phyloP scores from a whole-genome alignment of 2,888 invertebrate species.

The Tachystola acroxantha region DNA sequence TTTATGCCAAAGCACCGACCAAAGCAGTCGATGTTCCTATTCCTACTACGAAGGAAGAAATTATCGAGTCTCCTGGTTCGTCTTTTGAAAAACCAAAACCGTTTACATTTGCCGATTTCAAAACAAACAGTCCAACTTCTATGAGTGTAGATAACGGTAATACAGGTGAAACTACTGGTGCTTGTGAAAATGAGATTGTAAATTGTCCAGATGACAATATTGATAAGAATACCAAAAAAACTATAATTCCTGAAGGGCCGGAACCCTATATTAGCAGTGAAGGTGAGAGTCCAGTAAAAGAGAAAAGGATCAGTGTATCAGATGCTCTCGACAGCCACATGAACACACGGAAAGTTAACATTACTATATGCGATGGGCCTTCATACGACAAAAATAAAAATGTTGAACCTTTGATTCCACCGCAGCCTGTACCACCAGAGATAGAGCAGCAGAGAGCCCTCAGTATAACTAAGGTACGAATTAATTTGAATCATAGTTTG shows the following conservation, averaged over 20 bases:
- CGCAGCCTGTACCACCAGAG: slow-evolving; percentile 87
- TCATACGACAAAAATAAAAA: slow-evolving; percentile 47
- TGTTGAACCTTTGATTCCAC: slow-evolving; percentile 73
- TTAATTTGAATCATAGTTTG: neutral
- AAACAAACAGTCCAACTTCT: slow-evolving; percentile 47
- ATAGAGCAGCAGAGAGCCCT: slow-evolving; percentile 89
- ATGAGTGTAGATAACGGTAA: slow-evolving; percentile 28
- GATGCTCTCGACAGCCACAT: slow-evolving; percentile 43
- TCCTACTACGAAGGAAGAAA: slow-evolving; percentile 15
- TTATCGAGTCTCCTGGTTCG: slow-evolving; percentile 11
- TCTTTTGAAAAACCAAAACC: slow-evolving; percentile 51
- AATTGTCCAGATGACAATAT: slow-evolving; percentile 9
- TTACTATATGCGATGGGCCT: slow-evolving; percentile 57
- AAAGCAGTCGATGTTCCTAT: slow-evolving; percentile 22
- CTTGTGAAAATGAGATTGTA: slow-evolving; percentile 15
- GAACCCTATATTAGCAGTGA: slow-evolving; percentile 11
- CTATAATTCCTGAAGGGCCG: neutral
- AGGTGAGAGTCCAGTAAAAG: slow-evolving; percentile 36
- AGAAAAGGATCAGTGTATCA: slow-evolving; percentile 44
- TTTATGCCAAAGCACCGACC: slow-evolving; percentile 39
- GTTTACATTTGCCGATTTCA: slow-evolving; percentile 79
- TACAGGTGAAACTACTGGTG: slow-evolving; percentile 12
- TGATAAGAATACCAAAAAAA: slow-evolving; percentile 15
- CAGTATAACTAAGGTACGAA: slow-evolving; percentile 90
- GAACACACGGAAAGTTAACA: slow-evolving; percentile 55